Percentiles rank a stretch among this genome's conserved stretches.
Evolutionary conservation across 2,113 vertebrate genomes (phyloP).

Genomic region (Phrynosoma platyrhinos): DNA sequence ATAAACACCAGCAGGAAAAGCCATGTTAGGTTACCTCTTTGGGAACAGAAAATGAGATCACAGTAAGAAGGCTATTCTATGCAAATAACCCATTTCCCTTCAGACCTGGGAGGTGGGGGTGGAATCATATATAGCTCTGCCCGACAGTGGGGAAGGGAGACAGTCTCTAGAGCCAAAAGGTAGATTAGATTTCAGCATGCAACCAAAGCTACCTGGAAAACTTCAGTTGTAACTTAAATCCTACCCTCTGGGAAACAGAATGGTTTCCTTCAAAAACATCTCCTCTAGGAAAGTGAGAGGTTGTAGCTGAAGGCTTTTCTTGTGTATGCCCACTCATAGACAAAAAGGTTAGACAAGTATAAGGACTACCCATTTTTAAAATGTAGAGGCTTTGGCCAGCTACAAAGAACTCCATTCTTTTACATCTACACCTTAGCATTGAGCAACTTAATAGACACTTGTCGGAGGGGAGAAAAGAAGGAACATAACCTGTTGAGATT

Average conservation of each 20-base stretch:
- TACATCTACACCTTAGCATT: neutral
- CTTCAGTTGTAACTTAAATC: slow-evolving; percentile 64
- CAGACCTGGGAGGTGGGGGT: slow-evolving; percentile 56
- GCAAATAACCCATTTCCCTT: slow-evolving; percentile 73
- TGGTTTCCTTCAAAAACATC: neutral
- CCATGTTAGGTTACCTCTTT: slow-evolving; percentile 73
- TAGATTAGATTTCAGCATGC: slow-evolving; percentile 59
- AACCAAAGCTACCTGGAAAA: slow-evolving; percentile 60
- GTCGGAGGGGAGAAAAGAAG: neutral
- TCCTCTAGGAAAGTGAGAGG: neutral
- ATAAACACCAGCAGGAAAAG: slow-evolving; percentile 74
- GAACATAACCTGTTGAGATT: neutral
- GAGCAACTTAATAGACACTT: neutral
- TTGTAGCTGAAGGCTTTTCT: slow-evolving; percentile 22
- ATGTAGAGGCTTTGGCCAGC: neutral
- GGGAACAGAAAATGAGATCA: slow-evolving; percentile 73
- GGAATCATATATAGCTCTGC: slow-evolving; percentile 31
- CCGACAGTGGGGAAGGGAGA: slow-evolving; percentile 45
- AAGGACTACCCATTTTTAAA: neutral
- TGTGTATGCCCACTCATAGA: slow-evolving; percentile 8
- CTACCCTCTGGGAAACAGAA: slow-evolving; percentile 48
- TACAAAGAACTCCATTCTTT: slow-evolving; percentile 12
- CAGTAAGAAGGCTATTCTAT: slow-evolving; percentile 30
- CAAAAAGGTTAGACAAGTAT: neutral
- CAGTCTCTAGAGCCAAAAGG: slow-evolving; percentile 49